Evolutionary conservation across 2,113 vertebrate species (phyloP), one percentile per base, ranked within the genome.

Genomic region (Mola mola): DNA sequence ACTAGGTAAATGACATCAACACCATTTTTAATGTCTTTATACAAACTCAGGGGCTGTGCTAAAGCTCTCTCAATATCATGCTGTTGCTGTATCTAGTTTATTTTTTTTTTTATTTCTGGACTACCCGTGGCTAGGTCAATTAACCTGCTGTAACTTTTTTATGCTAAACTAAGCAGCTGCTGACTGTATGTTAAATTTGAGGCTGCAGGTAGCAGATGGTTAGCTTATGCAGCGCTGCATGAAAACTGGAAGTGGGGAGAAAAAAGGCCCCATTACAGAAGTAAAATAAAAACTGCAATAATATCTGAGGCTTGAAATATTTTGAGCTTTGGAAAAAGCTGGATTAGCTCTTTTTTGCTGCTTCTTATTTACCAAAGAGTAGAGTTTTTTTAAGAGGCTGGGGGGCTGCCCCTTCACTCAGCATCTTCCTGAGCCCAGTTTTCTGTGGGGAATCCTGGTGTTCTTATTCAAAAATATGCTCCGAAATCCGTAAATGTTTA

Each of bases 401-500:
- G 47, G 42, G 56, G 21, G n/a, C 53, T 29, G 28, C 1, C 15
- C 26, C 28, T 44, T 40, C 28, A 9, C 9, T 36, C 47, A 47
- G 46, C 55, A 37, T 49, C n/a, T 11, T 26, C 8, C 16, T 58
- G 6, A 31, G 26, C 19, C 16, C 4, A 17, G 9, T 41, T 56
- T 49, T 33, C 38, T 55, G 16, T 34, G 43, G 48, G 25, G 42
- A 40, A 66, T 22, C 7, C n/a, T 17, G 4, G 5, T 38, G 4
- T 7, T 19, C 8, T 43, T 48, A 63, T 62, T 75, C 1, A 53
- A 43, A 68, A 78, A 74, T 71, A 37, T 70, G 52, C 29, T 69
- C 13, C 17, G 40, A 75, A 67, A 72, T 59, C 55, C 53, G 42
- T 33, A 87, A 58, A 79, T 20, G 68, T 80, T 83, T 69, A 64